These are phyloP conservation scores for Ancistrus triradiatus DNA, from an alignment of 2,113 vertebrate species.

Conservation along the genomic window DNA sequence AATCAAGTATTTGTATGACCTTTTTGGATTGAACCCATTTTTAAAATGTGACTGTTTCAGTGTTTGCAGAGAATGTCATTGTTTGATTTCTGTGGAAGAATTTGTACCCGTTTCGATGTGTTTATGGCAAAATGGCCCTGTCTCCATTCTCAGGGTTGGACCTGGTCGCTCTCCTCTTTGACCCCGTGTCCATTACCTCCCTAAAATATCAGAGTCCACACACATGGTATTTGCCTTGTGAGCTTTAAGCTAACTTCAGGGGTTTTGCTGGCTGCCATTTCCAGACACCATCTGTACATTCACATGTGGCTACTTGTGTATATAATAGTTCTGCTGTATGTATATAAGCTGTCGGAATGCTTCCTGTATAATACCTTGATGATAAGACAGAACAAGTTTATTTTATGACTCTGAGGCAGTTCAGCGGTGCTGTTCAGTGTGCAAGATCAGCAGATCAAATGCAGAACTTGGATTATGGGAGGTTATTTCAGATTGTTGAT, in stretches of 20 bases:
- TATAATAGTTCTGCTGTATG: slow-evolving; percentile 53
- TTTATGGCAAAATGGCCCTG: slow-evolving; percentile 10
- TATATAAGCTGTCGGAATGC: slow-evolving; percentile 43
- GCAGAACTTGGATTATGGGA: neutral
- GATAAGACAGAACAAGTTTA: neutral
- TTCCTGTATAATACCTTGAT: slow-evolving; percentile 4
- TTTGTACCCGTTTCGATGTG: slow-evolving; percentile 6
- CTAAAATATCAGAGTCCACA: neutral
- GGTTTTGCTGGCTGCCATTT: slow-evolving; percentile 1
- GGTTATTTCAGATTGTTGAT: too few relatives aligned
- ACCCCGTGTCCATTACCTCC: neutral
- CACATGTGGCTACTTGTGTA: slow-evolving; percentile 50
- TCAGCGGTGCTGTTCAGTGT: neutral
- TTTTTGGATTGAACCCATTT: slow-evolving; percentile 7
- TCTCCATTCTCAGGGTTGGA: slow-evolving; percentile 16
- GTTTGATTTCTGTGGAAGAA: slow-evolving; percentile 8
- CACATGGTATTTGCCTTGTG: neutral
- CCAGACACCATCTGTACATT: slow-evolving; percentile 37
- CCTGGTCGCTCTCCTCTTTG: neutral
- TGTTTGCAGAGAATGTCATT: slow-evolving; percentile 9
- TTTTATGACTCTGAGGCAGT: neutral
- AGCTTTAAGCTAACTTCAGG: slow-evolving; percentile 16
- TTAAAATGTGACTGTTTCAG: slow-evolving; percentile 1
- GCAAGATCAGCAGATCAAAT: neutral
- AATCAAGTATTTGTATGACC: slow-evolving; percentile 10